Percentiles rank a stretch among this genome's conserved stretches.
Conservation (phyloP, 2,797 vertebrate genomes). For the Anolis apletophallus region DNA sequence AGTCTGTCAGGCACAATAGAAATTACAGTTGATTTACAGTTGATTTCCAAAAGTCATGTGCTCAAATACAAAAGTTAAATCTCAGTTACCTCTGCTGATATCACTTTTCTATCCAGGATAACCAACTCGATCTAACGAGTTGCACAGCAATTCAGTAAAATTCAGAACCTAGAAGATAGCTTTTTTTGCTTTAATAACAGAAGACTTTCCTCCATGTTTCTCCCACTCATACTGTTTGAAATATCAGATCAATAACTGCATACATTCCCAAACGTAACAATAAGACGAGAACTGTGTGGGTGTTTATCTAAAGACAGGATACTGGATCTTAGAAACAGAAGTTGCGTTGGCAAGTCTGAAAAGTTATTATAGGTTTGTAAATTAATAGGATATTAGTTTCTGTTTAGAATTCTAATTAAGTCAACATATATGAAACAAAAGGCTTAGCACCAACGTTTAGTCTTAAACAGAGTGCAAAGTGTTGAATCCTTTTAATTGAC, state of each 20-base stretch:
- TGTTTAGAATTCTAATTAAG: conserved; percentile 12
- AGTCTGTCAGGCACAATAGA: conserved; percentile 40
- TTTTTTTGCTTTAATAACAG: background rate
- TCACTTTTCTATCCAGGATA: background rate
- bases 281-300: background rate
- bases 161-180: conserved; percentile 24
- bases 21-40: background rate
- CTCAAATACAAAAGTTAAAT: conserved; percentile 22
- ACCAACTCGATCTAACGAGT: conserved; percentile 21
- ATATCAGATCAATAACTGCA: background rate
- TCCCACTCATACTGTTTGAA: conserved; percentile 26
- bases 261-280: background rate
- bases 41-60: background rate
- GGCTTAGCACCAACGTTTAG: background rate
- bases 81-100: background rate
- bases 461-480: background rate
- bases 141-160: background rate
- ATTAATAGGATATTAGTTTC: background rate
- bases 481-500: background rate
- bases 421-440: background rate
- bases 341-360: conserved; percentile 35
- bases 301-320: conserved; percentile 42
- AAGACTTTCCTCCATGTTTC: background rate
- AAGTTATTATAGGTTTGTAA: conserved; percentile 32
- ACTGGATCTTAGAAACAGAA: conserved; percentile 24